Evolutionary conservation across 2,797 vertebrate species (phyloP), one percentile per base, ranked within the genome.

Genomic region (Lepidocolaptes lacrymiger): DNA sequence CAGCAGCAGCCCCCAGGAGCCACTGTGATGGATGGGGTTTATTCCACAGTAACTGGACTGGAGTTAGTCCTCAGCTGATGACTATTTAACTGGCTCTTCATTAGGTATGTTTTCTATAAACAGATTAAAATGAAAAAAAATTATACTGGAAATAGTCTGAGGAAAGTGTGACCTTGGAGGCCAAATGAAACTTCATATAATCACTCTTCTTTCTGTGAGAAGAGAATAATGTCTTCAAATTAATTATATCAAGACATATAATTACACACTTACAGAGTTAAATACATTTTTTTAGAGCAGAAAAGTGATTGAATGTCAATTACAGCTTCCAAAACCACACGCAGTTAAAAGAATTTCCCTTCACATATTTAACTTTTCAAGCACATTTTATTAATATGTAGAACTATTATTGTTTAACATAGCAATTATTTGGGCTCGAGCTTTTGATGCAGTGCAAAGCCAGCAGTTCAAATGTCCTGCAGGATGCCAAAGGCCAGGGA

Each of bases 201-300:
- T 93, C 62, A 66, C 85, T 95, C 93, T 96, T 93, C 67, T 83
- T 81, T 83, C 92, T 73, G 81, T 44, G 93, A 89, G 89, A 69
- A 67, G 63, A 95, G 82, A 96, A 88, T 94, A 95, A 96, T 88
- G 77, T 94, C 88, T 95, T 97, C 95, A 94, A 97, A 97, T 83
- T 89, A 97, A 96, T 97, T 97, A 95, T 39, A 92, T 68, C 59
- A 75, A 93, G 87, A 88, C 88, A 79, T 93, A 73, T 88, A 96
- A 97, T 97, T 96, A 92, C 92, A 89, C 91, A 95, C 94, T 97
- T 94, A 92, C 55, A 89, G n/a, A 85, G 85, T 61, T 93, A 96
- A 96, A 96, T 96, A 91, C 9, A 12, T 56, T 87, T 85, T 66
- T 88, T 71, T 30, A 14, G 23, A 85, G 81, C 91, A 92, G 90